These are phyloP conservation scores for Hydrochoerus hydrochaeris DNA, from an alignment of 2,113 vertebrate species.

Conservation along the genomic window DNA sequence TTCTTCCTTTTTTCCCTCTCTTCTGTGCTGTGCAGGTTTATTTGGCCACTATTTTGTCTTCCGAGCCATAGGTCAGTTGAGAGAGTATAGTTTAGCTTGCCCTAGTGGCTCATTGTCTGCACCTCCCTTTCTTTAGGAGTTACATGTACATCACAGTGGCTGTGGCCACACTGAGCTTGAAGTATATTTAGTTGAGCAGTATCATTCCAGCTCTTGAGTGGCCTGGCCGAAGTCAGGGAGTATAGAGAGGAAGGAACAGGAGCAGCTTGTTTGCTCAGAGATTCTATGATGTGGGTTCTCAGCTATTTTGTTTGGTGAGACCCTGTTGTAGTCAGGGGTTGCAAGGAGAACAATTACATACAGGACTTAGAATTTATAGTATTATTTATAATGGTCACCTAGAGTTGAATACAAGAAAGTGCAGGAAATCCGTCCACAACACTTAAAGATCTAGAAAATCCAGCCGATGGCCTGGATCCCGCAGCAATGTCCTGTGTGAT, in stretches of 20 bases:
- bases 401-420: too few relatives aligned
- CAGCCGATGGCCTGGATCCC: too few relatives aligned
- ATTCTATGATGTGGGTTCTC: neutral
- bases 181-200: constrained; percentile 36
- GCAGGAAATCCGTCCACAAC: too few relatives aligned
- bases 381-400: too few relatives aligned
- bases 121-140: neutral
- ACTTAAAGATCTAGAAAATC: too few relatives aligned
- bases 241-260: neutral
- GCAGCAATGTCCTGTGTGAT: too few relatives aligned
- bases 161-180: neutral
- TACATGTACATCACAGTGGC: neutral
- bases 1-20: fast-evolving
- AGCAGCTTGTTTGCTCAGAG: neutral
- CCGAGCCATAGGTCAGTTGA: neutral
- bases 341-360: too few relatives aligned
- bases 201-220: neutral
- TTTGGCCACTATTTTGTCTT: constrained; percentile 9
- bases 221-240: neutral
- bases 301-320: neutral
- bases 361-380: too few relatives aligned
- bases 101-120: neutral
- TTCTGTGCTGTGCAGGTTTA: constrained; percentile 8
- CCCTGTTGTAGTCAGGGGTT: neutral
- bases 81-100: neutral